Percentiles rank a stretch among this genome's conserved stretches.
phyloP scores from a whole-genome alignment of 2,113 vertebrate species.

The Indicator maculatus region DNA sequence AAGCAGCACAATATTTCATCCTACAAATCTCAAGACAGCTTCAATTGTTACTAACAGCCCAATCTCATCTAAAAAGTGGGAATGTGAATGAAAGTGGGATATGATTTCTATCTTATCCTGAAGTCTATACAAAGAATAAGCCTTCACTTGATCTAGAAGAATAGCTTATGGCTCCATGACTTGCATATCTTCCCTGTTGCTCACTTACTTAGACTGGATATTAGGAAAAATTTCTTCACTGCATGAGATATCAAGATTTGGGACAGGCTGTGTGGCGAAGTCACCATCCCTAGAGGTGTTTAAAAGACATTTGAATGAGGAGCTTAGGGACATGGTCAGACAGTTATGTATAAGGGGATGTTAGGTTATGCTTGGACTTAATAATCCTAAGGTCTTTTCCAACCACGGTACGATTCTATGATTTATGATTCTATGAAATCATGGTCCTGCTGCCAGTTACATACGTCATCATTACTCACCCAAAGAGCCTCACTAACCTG shows the following conservation, averaged over 20 bases:
- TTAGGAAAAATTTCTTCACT: no score
- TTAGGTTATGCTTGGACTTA: no score
- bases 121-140: conserved; percentile 21
- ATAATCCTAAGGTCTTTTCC: no score
- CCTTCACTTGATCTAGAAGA: neutral
- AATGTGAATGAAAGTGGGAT: neutral
- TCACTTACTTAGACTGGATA: neutral
- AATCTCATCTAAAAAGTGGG: conserved; percentile 20
- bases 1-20: neutral
- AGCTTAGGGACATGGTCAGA: no score
- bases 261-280: no score
- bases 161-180: neutral
- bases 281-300: no score
- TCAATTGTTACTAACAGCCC: neutral
- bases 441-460: neutral
- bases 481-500: neutral
- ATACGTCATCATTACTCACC: conserved; percentile 33
- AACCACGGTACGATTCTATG: no score
- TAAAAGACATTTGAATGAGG: no score
- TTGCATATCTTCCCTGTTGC: conserved; percentile 12
- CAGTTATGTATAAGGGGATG: no score
- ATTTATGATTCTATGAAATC: neutral
- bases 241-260: no score
- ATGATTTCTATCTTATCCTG: conserved; percentile 16
- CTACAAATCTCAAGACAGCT: neutral